These are phyloP conservation scores for Nezara viridula DNA, from an alignment of 2,888 invertebrate species.

Conservation along the genomic window DNA sequence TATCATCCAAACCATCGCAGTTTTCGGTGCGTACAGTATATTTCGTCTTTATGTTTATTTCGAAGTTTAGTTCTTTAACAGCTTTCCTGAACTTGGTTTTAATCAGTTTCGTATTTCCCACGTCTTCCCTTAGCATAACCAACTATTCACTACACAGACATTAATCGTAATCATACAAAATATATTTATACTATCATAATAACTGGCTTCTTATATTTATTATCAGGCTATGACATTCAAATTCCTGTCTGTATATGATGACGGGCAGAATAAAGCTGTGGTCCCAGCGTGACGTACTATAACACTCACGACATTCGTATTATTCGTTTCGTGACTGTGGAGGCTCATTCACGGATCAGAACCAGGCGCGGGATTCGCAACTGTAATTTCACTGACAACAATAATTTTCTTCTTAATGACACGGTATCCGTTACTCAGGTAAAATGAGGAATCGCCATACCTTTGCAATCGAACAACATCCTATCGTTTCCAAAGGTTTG, in stretches of 20 bases:
- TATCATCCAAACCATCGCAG: no score
- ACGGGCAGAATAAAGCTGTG: not conserved
- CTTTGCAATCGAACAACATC: not conserved
- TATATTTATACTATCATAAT: no score
- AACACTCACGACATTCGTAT: not conserved
- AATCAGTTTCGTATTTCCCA: no score
- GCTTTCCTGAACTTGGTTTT: no score
- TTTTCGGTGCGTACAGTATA: no score
- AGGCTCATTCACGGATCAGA: slow-evolving; percentile 1
- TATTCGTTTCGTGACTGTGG: slow-evolving; percentile 22
- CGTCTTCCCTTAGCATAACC: no score
- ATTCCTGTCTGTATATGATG: not conserved
- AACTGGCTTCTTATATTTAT: no score
- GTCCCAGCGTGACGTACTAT: not conserved
- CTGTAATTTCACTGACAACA: not conserved
- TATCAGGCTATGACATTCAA: no score
- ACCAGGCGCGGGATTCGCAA: not conserved
- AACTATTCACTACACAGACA: no score
- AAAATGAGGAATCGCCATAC: not conserved
- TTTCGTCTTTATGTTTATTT: no score
- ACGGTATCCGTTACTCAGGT: not conserved
- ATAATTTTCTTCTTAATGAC: slow-evolving; percentile 5
- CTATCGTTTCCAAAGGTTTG: not conserved
- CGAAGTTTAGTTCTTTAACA: no score
- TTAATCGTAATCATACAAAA: no score